phyloP scores from a whole-genome alignment of 2,797 vertebrate genomes.

The Eidolon dupreanum region DNA sequence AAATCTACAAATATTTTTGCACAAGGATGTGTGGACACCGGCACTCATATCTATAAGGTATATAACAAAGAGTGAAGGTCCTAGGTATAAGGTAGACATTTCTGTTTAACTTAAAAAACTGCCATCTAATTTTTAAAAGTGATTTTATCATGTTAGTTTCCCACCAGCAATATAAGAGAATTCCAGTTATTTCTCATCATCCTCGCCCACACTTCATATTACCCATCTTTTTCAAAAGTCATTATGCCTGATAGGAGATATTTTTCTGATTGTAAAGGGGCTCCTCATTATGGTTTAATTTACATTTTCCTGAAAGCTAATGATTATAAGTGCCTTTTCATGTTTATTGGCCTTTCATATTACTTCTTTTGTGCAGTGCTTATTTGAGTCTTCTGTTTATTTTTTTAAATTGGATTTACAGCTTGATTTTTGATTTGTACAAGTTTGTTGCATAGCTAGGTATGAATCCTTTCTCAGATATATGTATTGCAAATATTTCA shows the following conservation, averaged over 20 bases:
- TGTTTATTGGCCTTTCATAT: not conserved
- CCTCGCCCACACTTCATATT: not conserved
- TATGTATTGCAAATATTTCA: not conserved
- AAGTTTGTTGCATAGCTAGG: not conserved
- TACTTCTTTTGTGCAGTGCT: not conserved
- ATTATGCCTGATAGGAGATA: not conserved
- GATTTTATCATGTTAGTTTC: not conserved
- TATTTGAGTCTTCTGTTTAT: not conserved
- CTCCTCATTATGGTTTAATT: not conserved
- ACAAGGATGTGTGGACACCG: not conserved
- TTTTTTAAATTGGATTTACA: not conserved
- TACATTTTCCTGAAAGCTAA: not conserved
- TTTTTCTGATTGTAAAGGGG: not conserved
- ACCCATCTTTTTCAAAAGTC: not conserved
- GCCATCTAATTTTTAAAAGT: not conserved
- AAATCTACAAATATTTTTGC: not conserved
- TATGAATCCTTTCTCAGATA: not conserved
- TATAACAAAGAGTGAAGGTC: not conserved
- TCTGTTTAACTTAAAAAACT: not conserved
- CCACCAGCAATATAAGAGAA: not conserved
- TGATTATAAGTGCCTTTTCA: not conserved
- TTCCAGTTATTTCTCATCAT: not conserved
- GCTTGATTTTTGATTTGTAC: not conserved
- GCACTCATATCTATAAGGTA: not conserved
- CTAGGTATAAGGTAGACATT: not conserved